phyloP scores from a whole-genome alignment of 2,113 vertebrate species.

The cat (Felis catus) region DNA sequence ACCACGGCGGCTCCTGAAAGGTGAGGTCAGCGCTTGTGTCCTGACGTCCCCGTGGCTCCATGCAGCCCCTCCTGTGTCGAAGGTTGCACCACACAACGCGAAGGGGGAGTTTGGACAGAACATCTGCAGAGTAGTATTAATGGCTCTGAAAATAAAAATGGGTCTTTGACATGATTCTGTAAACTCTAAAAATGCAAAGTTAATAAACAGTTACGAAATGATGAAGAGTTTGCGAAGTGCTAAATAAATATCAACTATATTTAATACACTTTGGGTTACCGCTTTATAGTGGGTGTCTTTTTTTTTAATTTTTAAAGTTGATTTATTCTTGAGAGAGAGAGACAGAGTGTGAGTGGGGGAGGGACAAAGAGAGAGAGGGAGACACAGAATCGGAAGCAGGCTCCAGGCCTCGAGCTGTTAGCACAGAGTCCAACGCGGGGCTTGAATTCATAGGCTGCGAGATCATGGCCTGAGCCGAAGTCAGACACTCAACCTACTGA shows the following conservation, averaged over 20 bases:
- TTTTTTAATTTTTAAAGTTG: too few relatives aligned
- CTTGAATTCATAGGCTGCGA: too few relatives aligned
- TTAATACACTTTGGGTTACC: background rate
- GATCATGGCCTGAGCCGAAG: too few relatives aligned
- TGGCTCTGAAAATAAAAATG: background rate
- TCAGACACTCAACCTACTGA: too few relatives aligned
- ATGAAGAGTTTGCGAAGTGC: background rate
- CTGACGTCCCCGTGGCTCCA: fast-evolving
- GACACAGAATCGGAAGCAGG: too few relatives aligned
- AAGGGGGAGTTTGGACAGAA: background rate
- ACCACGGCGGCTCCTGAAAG: background rate
- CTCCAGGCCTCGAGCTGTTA: too few relatives aligned
- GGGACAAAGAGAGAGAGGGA: too few relatives aligned
- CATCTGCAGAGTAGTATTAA: background rate
- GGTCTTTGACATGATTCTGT: background rate
- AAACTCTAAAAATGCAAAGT: background rate
- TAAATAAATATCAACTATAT: fast-evolving
- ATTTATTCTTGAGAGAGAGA: too few relatives aligned
- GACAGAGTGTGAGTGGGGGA: too few relatives aligned
- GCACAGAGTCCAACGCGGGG: too few relatives aligned
- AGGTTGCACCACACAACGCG: fast-evolving
- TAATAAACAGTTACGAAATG: background rate
- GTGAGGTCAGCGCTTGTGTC: fast-evolving
- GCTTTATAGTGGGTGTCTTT: background rate
- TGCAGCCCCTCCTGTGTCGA: fast-evolving